Conservation (phyloP, 2,797 vertebrate genomes). For the Vultur gryphus region DNA sequence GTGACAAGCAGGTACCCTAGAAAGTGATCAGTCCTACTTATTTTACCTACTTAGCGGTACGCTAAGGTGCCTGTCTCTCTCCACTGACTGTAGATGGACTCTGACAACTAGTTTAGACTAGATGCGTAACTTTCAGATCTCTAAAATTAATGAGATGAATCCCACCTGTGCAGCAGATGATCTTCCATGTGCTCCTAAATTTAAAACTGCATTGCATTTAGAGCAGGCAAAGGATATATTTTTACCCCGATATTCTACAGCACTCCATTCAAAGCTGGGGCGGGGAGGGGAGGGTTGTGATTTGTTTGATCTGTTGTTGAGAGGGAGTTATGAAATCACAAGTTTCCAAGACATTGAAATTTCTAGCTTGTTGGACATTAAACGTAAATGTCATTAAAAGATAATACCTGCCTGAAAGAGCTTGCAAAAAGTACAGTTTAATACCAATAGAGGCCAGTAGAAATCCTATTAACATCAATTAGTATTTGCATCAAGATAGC, state of each 20-base stretch:
- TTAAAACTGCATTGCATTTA: neutral
- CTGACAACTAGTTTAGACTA: neutral
- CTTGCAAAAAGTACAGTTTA: neutral
- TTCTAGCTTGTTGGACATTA: neutral
- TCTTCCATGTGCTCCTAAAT: neutral
- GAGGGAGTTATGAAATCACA: neutral
- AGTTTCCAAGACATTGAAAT: neutral
- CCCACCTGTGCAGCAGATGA: neutral
- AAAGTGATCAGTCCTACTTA: neutral
- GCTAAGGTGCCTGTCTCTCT: neutral
- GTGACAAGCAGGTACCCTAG: neutral
- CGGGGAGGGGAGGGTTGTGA: rapidly evolving
- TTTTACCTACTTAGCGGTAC: neutral
- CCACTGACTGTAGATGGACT: neutral
- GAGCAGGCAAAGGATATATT: neutral
- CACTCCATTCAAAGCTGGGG: neutral
- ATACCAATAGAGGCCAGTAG: neutral
- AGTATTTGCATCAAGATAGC: neutral
- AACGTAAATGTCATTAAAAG: neutral
- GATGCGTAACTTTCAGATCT: neutral
- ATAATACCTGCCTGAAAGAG: neutral
- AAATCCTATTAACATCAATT: neutral
- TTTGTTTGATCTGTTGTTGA: neutral
- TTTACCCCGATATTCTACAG: neutral
- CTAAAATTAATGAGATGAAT: neutral